phyloP scores from a whole-genome alignment of 1,140 invertebrate species.

The Pogonomyrmex californicus region DNA sequence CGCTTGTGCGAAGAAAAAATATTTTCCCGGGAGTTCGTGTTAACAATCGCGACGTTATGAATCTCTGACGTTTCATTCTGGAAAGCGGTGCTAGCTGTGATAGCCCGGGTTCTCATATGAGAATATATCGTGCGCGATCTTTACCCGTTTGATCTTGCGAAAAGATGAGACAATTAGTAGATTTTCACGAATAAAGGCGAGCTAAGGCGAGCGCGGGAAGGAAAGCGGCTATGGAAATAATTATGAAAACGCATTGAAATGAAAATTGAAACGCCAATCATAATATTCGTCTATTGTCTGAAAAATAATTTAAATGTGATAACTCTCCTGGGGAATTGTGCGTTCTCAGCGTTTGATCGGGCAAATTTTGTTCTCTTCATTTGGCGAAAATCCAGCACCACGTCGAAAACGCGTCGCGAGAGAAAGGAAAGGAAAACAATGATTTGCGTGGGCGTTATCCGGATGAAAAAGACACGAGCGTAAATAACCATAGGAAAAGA shows the following conservation, averaged over 20 bases:
- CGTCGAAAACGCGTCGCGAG: not conserved
- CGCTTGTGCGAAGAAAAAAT: not conserved
- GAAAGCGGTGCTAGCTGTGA: not conserved
- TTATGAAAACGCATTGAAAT: constrained; percentile 5
- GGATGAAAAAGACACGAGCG: constrained; percentile 50
- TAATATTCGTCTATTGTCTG: not conserved
- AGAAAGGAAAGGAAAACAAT: constrained; percentile 44
- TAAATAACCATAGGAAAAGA: constrained; percentile 54
- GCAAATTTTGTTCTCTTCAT: not conserved
- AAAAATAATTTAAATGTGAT: constrained; percentile 1
- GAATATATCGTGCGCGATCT: constrained; percentile 32
- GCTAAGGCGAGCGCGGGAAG: not conserved
- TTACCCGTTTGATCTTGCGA: constrained; percentile 41
- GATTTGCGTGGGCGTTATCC: constrained; percentile 42
- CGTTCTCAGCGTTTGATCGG: not conserved
- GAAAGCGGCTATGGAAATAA: not conserved
- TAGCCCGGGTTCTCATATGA: constrained; percentile 11
- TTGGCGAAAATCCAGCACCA: not conserved
- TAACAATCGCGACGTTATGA: constrained; percentile 46
- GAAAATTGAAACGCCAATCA: constrained; percentile 11
- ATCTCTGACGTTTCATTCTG: constrained; percentile 31
- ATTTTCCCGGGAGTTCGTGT: constrained; percentile 2
- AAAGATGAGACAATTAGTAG: constrained; percentile 33
- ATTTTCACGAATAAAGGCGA: constrained; percentile 21
- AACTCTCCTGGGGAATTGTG: not conserved